Base-by-base conservation (phyloP, 1,140 invertebrate species). In the Meteorus sp. region DNA sequence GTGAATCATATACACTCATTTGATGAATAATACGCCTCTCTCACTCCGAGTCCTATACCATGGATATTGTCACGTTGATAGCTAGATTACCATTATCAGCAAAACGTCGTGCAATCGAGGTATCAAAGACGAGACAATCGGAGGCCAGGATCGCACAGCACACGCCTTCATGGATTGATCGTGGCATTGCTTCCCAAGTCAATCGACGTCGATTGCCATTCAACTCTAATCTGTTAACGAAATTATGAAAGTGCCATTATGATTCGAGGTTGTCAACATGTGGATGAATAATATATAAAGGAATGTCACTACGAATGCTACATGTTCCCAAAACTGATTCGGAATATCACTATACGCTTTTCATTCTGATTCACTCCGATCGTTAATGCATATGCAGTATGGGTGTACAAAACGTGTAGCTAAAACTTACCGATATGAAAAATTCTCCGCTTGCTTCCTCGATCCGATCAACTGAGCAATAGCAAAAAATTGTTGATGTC, bases 391-490 rank as follows among this genome's bases (percentile, higher is more conserved):
- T n/a, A n/a, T n/a, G n/a, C n/a, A n/a, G n/a, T n/a, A n/a, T n/a
- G n/a, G n/a, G n/a, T n/a, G n/a, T n/a, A n/a, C n/a, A 48, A 27
- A 25, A 27, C 6, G 11, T 41, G 11, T 37, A 4, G 39, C n/a
- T 15, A 43, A 15, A 11, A 60, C 54, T 17, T 60, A 92, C 86
- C 95, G 88, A 79, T 99, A 99, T 33, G 95, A 94, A 85, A 99
- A 99, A 72, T 95, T 96, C 82, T 99, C 97, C 19, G 97, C 97
- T 81, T 99, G 95, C 80, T 99, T 99, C 55, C 95, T 85, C 15
- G 96, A 97, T 9, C 98, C 98, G 79, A 99, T 99, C 51, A 99
- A 81, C 78, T 99, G 97, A 15, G 99, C 98, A 70, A 99, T 98
- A 4, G 98, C 98, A 84, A 99, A 99, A 80, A 99, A 99, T 79